Conservation (phyloP, 2,888 invertebrate genomes). For the Chalcosyrphus nemorum region DNA sequence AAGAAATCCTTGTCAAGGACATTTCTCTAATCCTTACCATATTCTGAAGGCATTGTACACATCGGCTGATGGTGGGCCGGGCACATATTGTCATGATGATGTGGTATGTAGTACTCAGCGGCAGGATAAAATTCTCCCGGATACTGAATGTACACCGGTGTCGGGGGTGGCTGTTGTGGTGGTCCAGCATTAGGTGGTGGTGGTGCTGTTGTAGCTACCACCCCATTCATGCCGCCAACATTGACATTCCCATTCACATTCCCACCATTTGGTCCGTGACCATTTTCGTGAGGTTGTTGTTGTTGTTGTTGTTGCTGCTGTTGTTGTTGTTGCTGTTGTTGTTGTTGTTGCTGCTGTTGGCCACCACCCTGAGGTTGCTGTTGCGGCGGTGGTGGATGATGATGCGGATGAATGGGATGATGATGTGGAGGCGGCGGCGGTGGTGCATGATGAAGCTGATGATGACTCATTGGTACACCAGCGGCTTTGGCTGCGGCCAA, state of each 20-base stretch:
- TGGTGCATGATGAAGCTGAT: constrained; percentile 73
- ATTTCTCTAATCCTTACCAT: constrained; percentile 84
- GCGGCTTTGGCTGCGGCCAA: constrained; percentile 70
- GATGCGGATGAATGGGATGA: constrained; percentile 73
- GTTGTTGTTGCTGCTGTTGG: constrained; percentile 73
- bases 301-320: constrained; percentile 75
- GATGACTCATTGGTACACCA: constrained; percentile 72
- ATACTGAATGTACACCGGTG: constrained; percentile 81
- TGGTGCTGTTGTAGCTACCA: constrained; percentile 75
- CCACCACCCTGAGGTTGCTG: constrained; percentile 60
- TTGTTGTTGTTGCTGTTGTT: constrained; percentile 69
- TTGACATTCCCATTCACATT: constrained; percentile 57
- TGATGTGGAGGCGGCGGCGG: constrained; percentile 74
- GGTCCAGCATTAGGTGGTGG: constrained; percentile 59
- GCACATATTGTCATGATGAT: constrained; percentile 83
- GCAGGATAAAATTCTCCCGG: constrained; percentile 81
- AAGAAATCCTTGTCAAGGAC: too few relatives aligned
- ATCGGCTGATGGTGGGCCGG: constrained; percentile 87
- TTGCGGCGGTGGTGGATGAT: constrained; percentile 70
- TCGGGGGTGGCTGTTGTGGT: constrained; percentile 76
- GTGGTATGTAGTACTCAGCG: constrained; percentile 81
- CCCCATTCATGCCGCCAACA: constrained; percentile 75
- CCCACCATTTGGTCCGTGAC: constrained; percentile 72
- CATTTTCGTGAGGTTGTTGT: constrained; percentile 74
- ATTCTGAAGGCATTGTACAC: constrained; percentile 89